Evolutionary conservation across 2,888 invertebrate genomes (phyloP), one percentile per base, ranked within the genome.

Genomic region (Eupeodes latifasciatus): DNA sequence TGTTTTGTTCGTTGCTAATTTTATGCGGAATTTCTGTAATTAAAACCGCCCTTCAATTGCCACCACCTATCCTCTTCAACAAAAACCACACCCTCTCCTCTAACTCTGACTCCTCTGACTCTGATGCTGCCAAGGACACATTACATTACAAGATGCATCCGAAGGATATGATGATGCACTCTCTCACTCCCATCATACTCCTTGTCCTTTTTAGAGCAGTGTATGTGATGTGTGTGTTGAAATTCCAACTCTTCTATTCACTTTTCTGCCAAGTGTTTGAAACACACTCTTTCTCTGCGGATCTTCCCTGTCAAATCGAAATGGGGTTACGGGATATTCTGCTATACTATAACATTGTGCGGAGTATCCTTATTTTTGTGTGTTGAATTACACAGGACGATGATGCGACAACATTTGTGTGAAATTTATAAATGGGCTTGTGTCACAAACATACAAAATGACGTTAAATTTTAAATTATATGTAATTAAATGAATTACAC

Each of bases 1-100:
- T 62, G 44, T 69, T 66, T n/a, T 76, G 74, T 79, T 66, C 66
- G 36, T 49, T 89, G 89, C 85, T 89, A 89, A 89, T 89, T 85
- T 89, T 82, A 89, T 89, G 85, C 89, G 89, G 85, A 85, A 89
- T 89, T 87, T 89, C 84, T 85, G 89, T 89, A 89, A 89, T 89
- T 89, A 89, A 89, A 89, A 85, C 89, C 89, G 78, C 85, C 85
- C 75, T 85, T 76, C 72, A 67, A 80, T 85, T 85, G 81, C 71
- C 66, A 16, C 47, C 67, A 61, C 36, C 59, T 47, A 19, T 62
- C 69, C 64, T 51, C 59, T 59, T 44, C 49, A 36, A 44, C 44
- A 49, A 59, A 44, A 59, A n/a, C 57, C 57, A 57, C 49, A 71
- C 62, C 53, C 34, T 12, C 78, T 9, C 40, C 62, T 47, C 64